These are phyloP conservation scores for Metopolophium dirhodum DNA, from an alignment of 1,140 invertebrate genomes.

Conservation along the genomic window DNA sequence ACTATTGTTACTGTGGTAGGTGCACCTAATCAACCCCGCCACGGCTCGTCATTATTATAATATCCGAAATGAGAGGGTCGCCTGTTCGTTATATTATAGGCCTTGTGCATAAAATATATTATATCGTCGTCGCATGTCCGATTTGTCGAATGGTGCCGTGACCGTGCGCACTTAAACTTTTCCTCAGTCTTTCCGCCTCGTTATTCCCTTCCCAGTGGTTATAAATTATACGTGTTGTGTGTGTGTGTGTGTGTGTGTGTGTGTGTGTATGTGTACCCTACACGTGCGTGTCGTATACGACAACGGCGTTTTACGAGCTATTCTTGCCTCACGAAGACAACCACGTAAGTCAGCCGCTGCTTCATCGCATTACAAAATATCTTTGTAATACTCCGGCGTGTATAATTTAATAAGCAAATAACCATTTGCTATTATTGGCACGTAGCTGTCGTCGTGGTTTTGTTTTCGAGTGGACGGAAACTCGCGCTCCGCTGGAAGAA, in stretches of 20 bases:
- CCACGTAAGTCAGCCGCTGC: background rate
- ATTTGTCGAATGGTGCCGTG: slow-evolving; percentile 44
- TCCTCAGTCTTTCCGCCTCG: slow-evolving; percentile 7
- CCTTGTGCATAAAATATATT: slow-evolving; percentile 18
- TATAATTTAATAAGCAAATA: background rate
- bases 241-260: background rate
- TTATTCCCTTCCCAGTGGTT: background rate
- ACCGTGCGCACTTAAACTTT: slow-evolving; percentile 44
- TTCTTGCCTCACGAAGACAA: background rate
- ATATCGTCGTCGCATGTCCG: slow-evolving; percentile 31
- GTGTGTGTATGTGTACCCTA: background rate
- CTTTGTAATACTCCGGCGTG: background rate
- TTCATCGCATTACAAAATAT: background rate
- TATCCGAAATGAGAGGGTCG: background rate
- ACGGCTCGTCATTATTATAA: slow-evolving; percentile 11
- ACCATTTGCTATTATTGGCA: background rate
- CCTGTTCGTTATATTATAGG: background rate
- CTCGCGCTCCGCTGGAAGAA: background rate
- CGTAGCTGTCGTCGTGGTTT: background rate
- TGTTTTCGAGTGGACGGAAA: no score
- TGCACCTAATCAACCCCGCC: background rate
- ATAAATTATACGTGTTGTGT: background rate
- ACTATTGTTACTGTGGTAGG: background rate
- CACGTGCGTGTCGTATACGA: background rate
- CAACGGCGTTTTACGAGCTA: background rate